These are phyloP conservation scores for Pantala flavescens DNA, from an alignment of 1,140 invertebrate genomes.

Conservation along the genomic window DNA sequence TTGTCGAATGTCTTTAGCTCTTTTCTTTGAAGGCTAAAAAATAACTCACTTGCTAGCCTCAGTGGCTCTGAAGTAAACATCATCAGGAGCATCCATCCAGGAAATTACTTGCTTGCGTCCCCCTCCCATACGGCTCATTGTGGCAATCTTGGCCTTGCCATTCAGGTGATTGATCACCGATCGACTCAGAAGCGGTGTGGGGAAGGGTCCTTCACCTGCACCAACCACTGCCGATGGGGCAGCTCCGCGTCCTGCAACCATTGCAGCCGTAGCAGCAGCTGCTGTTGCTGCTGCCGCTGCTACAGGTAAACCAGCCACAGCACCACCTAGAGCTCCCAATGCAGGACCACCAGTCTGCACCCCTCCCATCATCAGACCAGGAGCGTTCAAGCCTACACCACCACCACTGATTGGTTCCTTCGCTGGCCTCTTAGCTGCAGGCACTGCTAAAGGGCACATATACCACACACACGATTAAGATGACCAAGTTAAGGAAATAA, in stretches of 20 bases:
- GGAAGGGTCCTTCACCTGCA: constrained; percentile 30
- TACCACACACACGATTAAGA: neutral
- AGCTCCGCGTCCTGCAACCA: constrained; percentile 37
- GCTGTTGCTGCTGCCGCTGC: constrained; percentile 49
- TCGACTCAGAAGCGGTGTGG: constrained; percentile 25
- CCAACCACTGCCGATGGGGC: constrained; percentile 28
- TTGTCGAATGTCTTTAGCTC: too few species aligned
- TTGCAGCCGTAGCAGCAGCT: constrained; percentile 45
- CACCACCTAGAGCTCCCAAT: constrained; percentile 20
- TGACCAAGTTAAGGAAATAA: neutral
- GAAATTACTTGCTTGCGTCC: constrained; percentile 83
- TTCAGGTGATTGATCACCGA: constrained; percentile 36
- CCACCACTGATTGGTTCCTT: constrained; percentile 42
- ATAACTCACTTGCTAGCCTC: constrained; percentile 74
- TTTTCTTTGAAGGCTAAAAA: neutral
- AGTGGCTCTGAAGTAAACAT: constrained; percentile 89
- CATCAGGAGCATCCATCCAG: constrained; percentile 96
- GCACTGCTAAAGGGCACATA: constrained; percentile 28
- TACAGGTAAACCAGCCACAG: constrained; percentile 29
- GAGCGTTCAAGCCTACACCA: neutral
- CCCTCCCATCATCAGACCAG: neutral
- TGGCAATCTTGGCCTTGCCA: constrained; percentile 61
- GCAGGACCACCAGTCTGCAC: neutral
- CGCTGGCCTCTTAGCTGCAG: constrained; percentile 52
- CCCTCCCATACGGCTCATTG: constrained; percentile 49